phyloP scores from a whole-genome alignment of 2,113 vertebrate genomes.

The Menidia beryllina region DNA sequence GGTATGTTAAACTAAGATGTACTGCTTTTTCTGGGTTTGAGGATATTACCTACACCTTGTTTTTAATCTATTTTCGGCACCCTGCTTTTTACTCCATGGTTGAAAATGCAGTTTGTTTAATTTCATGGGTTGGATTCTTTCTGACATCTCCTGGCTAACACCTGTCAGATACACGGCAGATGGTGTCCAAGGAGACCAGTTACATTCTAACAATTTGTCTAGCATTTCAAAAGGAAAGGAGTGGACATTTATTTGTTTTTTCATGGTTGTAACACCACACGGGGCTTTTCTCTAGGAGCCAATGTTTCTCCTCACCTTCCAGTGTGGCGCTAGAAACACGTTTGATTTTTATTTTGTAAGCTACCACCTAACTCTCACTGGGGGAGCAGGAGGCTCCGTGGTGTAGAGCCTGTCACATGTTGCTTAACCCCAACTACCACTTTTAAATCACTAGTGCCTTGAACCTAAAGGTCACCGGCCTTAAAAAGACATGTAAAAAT shows the following conservation, averaged over 20 bases:
- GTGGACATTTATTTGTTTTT: neutral
- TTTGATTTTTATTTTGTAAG: neutral
- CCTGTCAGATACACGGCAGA: too few relatives aligned
- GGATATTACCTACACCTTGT: too few relatives aligned
- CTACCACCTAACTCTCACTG: constrained; percentile 7
- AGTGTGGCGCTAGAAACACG: neutral
- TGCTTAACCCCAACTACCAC: neutral
- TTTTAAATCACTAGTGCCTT: constrained; percentile 7
- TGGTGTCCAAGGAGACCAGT: neutral
- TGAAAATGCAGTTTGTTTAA: too few relatives aligned
- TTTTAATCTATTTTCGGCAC: too few relatives aligned
- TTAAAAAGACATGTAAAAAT: neutral
- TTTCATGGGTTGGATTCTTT: too few relatives aligned
- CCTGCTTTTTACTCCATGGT: too few relatives aligned
- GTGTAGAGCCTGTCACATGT: constrained; percentile 29
- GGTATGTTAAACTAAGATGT: too few relatives aligned
- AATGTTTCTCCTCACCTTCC: neutral
- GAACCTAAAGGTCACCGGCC: constrained; percentile 1
- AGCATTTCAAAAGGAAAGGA: neutral
- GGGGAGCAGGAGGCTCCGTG: constrained; percentile 4
- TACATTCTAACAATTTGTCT: neutral
- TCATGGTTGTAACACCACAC: neutral
- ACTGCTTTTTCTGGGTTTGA: too few relatives aligned
- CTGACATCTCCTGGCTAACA: neutral
- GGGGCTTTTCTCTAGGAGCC: too few relatives aligned